Evolutionary conservation across 2,113 vertebrate genomes (phyloP), one percentile per base, ranked within the genome.

Genomic region (Chamaea fasciata): DNA sequence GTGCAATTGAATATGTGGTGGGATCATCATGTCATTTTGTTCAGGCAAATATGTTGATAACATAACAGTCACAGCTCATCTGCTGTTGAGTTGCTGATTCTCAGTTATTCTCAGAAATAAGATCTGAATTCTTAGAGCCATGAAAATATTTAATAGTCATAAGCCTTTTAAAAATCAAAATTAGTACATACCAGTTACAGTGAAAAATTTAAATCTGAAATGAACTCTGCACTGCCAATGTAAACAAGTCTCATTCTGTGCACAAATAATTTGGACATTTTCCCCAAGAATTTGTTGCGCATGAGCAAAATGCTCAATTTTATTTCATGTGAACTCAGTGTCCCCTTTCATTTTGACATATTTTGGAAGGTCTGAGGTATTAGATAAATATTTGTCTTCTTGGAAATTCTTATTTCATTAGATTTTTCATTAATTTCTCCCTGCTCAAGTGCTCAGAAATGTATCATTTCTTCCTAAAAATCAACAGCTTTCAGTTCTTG

Each of bases 341-440:
- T 27, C 11, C 22, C 7, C 68, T 56, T 68, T 65, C 17, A 16
- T 87, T 83, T 31, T 93, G 26, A 33, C 21, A 47, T 26, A 52
- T 83, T 94, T 93, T 91, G 31, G 28, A 92, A 77, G 19, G 10
- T 55, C 57, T 90, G 60, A 94, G 92, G 56, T 76, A 81, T n/a
- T 20, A 59, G 50, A 33, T 49, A 80, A 80, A 30, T 27, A 39
- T 50, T 79, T 74, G 30, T 86, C 24, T 75, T 92, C 42, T 86
- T 95, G 57, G 49, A 92, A 64, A 65, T 91, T 41, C 37, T 89
- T 87, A 87, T 19, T 31, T 83, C 50, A 84, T 55, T 65, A 68
- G 47, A 37, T 80, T 97, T 94, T 95, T 86, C 62, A 67, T 96
- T 92, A 23, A 9, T 94, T 92, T 96, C 90, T 96, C 46, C 64